Evolutionary conservation across 2,113 vertebrate species (phyloP).

Genomic region (Nematolebias whitei): DNA sequence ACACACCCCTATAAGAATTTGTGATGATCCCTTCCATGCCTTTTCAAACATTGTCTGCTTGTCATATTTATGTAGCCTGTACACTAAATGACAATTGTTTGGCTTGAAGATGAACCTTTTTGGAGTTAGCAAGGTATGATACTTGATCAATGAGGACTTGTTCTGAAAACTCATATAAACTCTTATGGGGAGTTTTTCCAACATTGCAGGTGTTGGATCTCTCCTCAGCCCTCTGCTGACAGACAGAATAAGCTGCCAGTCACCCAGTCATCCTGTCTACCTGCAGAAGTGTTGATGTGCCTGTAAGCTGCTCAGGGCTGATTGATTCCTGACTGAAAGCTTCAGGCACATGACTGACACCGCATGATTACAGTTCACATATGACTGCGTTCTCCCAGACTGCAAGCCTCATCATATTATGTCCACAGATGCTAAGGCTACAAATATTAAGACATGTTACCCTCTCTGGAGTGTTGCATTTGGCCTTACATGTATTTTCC

Average conservation of each 20-base stretch:
- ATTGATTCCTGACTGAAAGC: conserved; percentile 69
- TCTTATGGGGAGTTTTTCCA: conserved; percentile 24
- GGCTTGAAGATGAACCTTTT: not conserved
- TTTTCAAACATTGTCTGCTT: conserved; percentile 14
- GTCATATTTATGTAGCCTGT: conserved; percentile 6
- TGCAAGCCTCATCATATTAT: conserved; percentile 43
- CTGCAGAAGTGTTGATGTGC: conserved; percentile 67
- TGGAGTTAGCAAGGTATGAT: not conserved
- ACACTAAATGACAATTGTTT: not conserved
- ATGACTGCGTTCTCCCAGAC: conserved; percentile 51
- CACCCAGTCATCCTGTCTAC: conserved; percentile 50
- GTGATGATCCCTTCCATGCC: not conserved
- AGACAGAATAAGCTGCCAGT: conserved; percentile 69
- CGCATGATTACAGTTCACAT: conserved; percentile 67
- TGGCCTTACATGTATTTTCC: not conserved
- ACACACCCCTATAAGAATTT: conserved; percentile 4
- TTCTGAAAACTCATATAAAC: conserved; percentile 12
- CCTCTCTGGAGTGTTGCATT: not conserved
- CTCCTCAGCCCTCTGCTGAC: conserved; percentile 53
- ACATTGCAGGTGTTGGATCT: conserved; percentile 38
- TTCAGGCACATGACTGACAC: conserved; percentile 69
- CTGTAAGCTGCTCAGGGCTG: conserved; percentile 61
- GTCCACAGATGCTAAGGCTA: conserved; percentile 22
- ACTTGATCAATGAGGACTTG: conserved; percentile 6
- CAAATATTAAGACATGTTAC: not conserved